Evolutionary conservation across 2,888 invertebrate species (phyloP).

Genomic region (Heliothis peltigera): DNA sequence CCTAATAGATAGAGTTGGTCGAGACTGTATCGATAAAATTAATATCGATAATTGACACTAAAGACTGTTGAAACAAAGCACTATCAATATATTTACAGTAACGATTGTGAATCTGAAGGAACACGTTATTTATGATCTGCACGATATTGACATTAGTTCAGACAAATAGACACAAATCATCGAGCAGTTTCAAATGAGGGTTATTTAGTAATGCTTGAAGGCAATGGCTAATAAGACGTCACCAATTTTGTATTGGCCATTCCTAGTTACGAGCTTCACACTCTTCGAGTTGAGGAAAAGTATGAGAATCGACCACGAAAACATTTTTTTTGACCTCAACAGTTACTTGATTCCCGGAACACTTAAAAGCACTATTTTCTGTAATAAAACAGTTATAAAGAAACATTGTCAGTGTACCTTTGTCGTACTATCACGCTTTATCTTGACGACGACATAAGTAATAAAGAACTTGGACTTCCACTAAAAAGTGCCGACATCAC

Average conservation of each 20-base stretch:
- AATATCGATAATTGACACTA: conserved; percentile 19
- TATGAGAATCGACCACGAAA: conserved; percentile 13
- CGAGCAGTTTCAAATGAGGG: conserved; percentile 34
- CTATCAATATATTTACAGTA: conserved; percentile 25
- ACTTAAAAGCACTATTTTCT: conserved; percentile 57
- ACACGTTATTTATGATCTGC: conserved; percentile 35
- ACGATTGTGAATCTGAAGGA: conserved; percentile 36
- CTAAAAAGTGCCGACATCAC: conserved; percentile 63
- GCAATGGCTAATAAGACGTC: conserved; percentile 20
- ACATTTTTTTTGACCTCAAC: conserved; percentile 34
- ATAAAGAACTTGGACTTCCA: conserved; percentile 79
- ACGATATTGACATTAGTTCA: conserved; percentile 51
- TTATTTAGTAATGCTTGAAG: conserved; percentile 34
- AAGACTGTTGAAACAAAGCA: conserved; percentile 43
- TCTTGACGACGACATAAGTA: conserved; percentile 83
- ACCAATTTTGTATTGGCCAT: conserved; percentile 16
- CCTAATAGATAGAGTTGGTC: background rate
- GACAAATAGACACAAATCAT: conserved; percentile 55
- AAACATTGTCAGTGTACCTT: conserved; percentile 75
- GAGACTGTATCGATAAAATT: background rate
- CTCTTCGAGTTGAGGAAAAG: background rate
- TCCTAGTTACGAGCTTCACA: background rate
- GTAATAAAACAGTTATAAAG: conserved; percentile 69
- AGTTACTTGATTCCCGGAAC: conserved; percentile 54
- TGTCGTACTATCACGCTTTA: conserved; percentile 74